A percentile compares a stretch with the other conserved stretches of the same genome.
These are phyloP conservation scores for Odontocolon sp. DNA, from an alignment of 2,888 invertebrate genomes.

Conservation along the genomic window DNA sequence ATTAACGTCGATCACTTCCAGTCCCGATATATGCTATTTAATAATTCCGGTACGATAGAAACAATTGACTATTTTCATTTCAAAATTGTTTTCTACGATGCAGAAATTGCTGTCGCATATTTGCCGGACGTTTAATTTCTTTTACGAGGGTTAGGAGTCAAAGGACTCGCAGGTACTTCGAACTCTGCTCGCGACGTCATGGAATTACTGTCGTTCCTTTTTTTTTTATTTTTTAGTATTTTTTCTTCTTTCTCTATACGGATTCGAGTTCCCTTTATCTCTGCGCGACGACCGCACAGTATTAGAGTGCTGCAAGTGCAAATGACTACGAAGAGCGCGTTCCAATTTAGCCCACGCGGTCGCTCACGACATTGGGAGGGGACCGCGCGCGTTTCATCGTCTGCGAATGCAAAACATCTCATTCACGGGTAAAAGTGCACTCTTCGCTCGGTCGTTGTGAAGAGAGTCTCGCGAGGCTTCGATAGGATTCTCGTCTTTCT, in stretches of 20 bases:
- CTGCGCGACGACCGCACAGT: background rate
- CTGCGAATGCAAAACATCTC: conserved; percentile 81
- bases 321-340: conserved; percentile 32
- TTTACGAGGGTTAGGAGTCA: too few species aligned
- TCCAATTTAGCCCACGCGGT: conserved; percentile 43
- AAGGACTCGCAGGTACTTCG: background rate
- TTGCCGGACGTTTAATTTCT: too few species aligned
- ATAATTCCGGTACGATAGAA: too few species aligned
- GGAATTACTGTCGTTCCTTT: background rate
- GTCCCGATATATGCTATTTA: too few species aligned
- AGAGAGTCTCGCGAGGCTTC: background rate
- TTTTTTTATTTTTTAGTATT: background rate
- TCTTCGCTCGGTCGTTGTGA: conserved; percentile 24
- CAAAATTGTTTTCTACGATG: too few species aligned
- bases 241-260: background rate
- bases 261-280: conserved; percentile 16
- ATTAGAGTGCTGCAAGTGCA: background rate
- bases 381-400: conserved; percentile 76
- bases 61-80: too few species aligned
- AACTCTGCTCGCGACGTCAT: background rate
- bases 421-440: conserved; percentile 77
- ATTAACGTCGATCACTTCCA: too few species aligned
- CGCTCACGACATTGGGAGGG: background rate
- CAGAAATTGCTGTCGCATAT: too few species aligned
- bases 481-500: conserved; percentile 35